phyloP scores from a whole-genome alignment of 1,140 invertebrate species.

The Steinernema khuongi region DNA sequence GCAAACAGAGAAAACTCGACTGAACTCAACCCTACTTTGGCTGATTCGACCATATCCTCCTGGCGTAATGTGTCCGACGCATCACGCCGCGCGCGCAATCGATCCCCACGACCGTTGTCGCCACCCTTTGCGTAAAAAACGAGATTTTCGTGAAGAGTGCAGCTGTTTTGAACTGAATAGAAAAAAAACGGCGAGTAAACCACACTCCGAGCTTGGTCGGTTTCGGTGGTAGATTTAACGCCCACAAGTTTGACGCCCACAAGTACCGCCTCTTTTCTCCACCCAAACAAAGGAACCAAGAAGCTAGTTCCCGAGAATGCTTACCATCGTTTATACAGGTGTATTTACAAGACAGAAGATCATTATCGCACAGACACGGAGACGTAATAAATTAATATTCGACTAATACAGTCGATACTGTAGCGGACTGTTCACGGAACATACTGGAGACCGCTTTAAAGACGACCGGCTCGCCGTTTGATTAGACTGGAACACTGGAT shows the following conservation, averaged over 20 bases:
- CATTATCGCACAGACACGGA: background rate
- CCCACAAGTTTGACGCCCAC: too few species aligned
- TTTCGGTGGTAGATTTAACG: too few species aligned
- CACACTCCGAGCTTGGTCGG: too few species aligned
- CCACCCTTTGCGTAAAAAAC: background rate
- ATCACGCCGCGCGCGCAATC: background rate
- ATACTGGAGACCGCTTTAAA: background rate
- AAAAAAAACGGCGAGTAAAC: too few species aligned
- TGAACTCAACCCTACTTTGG: background rate
- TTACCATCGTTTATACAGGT: background rate
- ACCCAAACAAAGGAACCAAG: too few species aligned
- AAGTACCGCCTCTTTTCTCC: too few species aligned
- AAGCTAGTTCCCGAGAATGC: too few species aligned
- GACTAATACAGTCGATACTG: background rate
- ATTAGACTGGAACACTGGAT: slow-evolving; percentile 45
- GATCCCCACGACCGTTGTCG: background rate
- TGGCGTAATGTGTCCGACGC: background rate
- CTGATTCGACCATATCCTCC: background rate
- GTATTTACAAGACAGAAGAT: background rate
- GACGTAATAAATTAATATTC: background rate
- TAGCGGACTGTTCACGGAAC: background rate
- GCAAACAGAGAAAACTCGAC: too few species aligned
- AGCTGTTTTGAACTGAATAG: too few species aligned
- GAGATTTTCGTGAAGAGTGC: too few species aligned
- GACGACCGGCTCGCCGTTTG: background rate